Base-by-base conservation (phyloP, 2,888 invertebrate genomes). In the Eulithis testata region DNA sequence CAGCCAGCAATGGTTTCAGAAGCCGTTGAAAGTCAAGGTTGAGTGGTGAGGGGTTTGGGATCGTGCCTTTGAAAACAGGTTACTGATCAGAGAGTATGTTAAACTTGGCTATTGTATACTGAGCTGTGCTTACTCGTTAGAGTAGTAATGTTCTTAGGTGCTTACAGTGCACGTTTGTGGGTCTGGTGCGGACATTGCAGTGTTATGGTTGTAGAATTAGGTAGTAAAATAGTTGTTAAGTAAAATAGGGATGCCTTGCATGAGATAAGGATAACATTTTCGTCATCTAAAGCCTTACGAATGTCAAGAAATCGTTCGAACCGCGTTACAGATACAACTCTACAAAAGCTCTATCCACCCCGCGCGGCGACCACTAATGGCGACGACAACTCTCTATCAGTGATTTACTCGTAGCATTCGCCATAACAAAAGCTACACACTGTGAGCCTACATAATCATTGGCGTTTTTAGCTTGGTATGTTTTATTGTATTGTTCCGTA, bases 61-160 rank as follows among this genome's bases (percentile, higher is more conserved):
- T 68, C 68, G 75, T 66, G 70, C 37, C 47, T 73, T 75, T 75
- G 73, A 72, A 72, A 83, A 86, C 86, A 76, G 84, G 85, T 86
- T 86, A 75, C 66, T 69, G 73, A 75, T 70, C 70, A 71, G 12
- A 43, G 49, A 58, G 44, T 58, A 54, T 14, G 50, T 40, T 40
- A 44, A 76, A 76, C 66, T 70, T 76, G 77, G 75, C 72, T 73
- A 76, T 78, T 76, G 81, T 80, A 74, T 61, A 14, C 47, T n/a
- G 21, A 21, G 21, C 49, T 21, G 21, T 1, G 21, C 21, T 21
- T n/a, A n/a, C n/a, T n/a, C n/a, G n/a, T n/a, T n/a, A n/a, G n/a
- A n/a, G n/a, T n/a, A n/a, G n/a, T n/a, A n/a, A n/a, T n/a, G n/a
- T n/a, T n/a, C n/a, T n/a, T n/a, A n/a, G n/a, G 4, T 2, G 11